Percentiles rank a stretch among this genome's conserved stretches.
Evolutionary conservation across 2,888 invertebrate genomes (phyloP).

Genomic region (Diarsia rubi): DNA sequence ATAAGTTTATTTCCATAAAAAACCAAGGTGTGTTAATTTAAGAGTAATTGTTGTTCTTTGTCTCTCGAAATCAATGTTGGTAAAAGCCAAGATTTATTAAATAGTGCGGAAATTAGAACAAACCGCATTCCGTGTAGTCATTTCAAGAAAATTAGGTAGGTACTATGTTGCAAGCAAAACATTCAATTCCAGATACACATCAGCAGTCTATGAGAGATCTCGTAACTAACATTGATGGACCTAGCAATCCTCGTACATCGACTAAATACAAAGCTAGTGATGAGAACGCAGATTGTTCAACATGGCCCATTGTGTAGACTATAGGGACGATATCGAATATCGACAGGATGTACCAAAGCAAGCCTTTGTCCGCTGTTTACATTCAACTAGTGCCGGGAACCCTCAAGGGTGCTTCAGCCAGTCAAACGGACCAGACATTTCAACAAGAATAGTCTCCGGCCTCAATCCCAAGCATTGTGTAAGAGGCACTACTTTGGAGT

Average conservation of each 20-base stretch:
- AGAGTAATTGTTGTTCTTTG: no score
- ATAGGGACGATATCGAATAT: constrained; percentile 39
- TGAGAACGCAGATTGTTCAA: constrained; percentile 41
- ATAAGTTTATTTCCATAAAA: not conserved
- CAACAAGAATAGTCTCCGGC: constrained; percentile 43
- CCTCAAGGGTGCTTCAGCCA: constrained; percentile 48
- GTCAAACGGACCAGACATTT: constrained; percentile 49
- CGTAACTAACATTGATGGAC: constrained; percentile 30
- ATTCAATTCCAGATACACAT: constrained; percentile 19
- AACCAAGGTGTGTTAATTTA: not conserved
- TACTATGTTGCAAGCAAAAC: not conserved
- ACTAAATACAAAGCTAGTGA: constrained; percentile 45
- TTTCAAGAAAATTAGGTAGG: not conserved
- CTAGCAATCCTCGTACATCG: constrained; percentile 24
- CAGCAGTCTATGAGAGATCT: constrained; percentile 17
- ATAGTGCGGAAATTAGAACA: not conserved
- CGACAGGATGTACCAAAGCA: constrained; percentile 19
- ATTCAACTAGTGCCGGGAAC: constrained; percentile 33
- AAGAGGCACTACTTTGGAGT: constrained; percentile 21
- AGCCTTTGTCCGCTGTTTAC: constrained; percentile 45
- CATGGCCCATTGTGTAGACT: constrained; percentile 50
- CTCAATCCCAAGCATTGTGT: constrained; percentile 46
- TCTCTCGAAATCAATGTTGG: not conserved
- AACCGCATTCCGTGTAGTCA: not conserved
- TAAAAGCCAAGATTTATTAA: not conserved